Evolutionary conservation across 2,888 invertebrate species (phyloP), one percentile per base, ranked within the genome.

Genomic region (Chaetoderma sp.): DNA sequence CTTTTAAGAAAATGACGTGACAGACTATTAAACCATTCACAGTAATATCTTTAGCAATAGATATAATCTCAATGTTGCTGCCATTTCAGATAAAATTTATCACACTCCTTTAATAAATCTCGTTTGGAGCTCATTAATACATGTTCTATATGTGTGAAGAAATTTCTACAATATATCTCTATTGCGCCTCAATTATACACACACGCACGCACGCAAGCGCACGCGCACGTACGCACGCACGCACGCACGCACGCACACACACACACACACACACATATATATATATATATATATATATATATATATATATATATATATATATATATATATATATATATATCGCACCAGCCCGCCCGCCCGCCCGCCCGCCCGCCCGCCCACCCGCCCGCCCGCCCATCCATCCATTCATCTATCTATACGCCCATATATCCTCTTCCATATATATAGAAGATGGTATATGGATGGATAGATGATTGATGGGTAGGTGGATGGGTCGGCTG

Each of bases 231-330:
- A 49, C 21, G 27, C 27, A 49, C 21, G 27, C 27, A 49, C 21
- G 27, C 5, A 4, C 21, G 5, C 27, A 49, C 27, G 27, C 27
- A 49, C 21, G 27, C 27, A 49, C 21, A 49, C 5, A 21, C 5
- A 49, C 5, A 21, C 8, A 49, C 5, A 21, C 5, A 49, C 21
- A 49, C 21, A 4, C 5, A 6, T 6, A 6, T 18, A 16, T 49
- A 49, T 49, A 49, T 49, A 49, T 49, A 49, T 49, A 49, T 49
- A 49, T 49, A 49, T 49, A 49, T 49, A 49, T 6, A 4, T 49
- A 6, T 49, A 49, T 49, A 49, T 49, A 49, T 49, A 49, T 49
- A 49, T 49, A 49, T 49, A 49, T 49, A 49, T 49, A 6, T 49
- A 49, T 49, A 49, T 49, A 6, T 49, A 49, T 49, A 6, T 45